Evolutionary conservation across 2,113 vertebrate genomes (phyloP).

Genomic region (Megaceryle torquata): DNA sequence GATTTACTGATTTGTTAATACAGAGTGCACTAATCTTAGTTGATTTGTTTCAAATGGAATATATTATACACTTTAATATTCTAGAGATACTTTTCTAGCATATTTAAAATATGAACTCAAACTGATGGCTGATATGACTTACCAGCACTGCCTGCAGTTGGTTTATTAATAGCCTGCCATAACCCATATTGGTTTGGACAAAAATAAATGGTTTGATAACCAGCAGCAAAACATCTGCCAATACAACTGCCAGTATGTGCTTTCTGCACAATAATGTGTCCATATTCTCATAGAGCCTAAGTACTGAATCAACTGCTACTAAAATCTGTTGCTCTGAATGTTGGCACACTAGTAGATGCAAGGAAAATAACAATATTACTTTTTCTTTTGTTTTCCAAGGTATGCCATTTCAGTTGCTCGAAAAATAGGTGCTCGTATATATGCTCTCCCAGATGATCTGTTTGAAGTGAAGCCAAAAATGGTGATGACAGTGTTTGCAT

Average conservation of each 20-base stretch:
- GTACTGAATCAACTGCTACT: background rate
- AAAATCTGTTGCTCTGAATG: background rate
- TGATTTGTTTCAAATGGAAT: background rate
- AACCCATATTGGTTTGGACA: background rate
- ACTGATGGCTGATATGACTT: background rate
- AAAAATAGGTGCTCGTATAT: constrained; percentile 95
- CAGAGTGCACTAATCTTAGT: background rate
- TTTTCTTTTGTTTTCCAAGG: constrained; percentile 72
- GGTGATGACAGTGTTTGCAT: constrained; percentile 97
- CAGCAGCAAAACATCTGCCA: background rate
- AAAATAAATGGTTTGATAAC: background rate
- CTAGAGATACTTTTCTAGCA: background rate
- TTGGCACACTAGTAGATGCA: background rate
- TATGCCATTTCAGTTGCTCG: constrained; percentile 94
- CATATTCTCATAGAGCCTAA: background rate
- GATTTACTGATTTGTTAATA: background rate
- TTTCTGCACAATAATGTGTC: background rate
- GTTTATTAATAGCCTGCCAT: background rate
- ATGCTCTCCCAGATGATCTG: constrained; percentile 89
- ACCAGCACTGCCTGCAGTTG: background rate
- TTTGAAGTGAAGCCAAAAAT: constrained; percentile 98
- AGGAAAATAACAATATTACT: background rate
- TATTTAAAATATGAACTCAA: background rate
- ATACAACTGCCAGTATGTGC: background rate
- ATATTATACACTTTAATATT: background rate